Evolutionary conservation across 1,140 invertebrate genomes (phyloP).

Genomic region (Periplaneta americana): DNA sequence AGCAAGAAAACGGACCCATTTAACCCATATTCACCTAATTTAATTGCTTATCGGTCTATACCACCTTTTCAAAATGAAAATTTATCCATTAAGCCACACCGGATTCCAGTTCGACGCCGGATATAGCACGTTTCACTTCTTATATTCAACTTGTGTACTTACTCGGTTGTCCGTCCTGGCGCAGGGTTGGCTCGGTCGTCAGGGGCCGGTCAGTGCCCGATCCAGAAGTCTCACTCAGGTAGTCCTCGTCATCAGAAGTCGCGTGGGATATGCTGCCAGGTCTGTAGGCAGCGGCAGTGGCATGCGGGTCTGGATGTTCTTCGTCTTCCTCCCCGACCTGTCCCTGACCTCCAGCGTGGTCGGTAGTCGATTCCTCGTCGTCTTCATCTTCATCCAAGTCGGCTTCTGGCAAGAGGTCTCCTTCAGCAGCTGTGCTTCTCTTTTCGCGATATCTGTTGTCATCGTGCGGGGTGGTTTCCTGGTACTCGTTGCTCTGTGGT

Average conservation of each 20-base stretch:
- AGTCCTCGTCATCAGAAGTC: conserved; percentile 8
- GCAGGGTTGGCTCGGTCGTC: not conserved
- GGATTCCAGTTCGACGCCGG: too few relatives aligned
- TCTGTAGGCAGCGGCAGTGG: not conserved
- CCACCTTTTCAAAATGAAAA: too few relatives aligned
- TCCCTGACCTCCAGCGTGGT: not conserved
- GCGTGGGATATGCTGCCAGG: not conserved
- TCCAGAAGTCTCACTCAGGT: conserved; percentile 1
- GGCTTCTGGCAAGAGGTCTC: not conserved
- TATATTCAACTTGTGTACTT: too few relatives aligned
- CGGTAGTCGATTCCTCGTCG: not conserved
- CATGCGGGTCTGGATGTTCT: not conserved
- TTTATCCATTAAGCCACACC: too few relatives aligned
- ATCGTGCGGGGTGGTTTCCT: not conserved
- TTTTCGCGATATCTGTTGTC: not conserved
- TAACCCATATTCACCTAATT: too few relatives aligned
- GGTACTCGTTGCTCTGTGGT: not conserved
- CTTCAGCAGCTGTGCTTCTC: not conserved
- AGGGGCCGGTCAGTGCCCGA: not conserved
- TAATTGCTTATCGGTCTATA: too few relatives aligned
- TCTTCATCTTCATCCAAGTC: not conserved
- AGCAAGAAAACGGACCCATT: too few relatives aligned
- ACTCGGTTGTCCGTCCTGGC: not conserved
- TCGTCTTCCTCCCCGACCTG: not conserved
- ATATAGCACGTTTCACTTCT: too few relatives aligned